These are phyloP conservation scores for Sarcophilus harrisii DNA, from an alignment of 2,797 vertebrate species.

Conservation along the genomic window DNA sequence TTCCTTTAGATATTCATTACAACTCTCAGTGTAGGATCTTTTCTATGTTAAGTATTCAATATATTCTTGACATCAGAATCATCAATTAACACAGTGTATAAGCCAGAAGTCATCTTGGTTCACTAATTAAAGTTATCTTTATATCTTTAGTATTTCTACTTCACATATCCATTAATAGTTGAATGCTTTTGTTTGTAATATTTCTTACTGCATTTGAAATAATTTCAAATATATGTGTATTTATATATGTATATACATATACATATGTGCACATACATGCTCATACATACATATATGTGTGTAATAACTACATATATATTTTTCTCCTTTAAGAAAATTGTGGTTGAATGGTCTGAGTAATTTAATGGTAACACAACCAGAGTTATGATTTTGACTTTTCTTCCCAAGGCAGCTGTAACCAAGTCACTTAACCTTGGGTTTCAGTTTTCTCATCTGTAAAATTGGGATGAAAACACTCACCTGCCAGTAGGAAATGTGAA, in stretches of 20 bases:
- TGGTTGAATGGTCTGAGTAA: constrained; percentile 39
- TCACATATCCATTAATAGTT: neutral
- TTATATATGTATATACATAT: no score
- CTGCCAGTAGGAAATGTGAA: constrained; percentile 49
- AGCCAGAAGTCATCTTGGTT: neutral
- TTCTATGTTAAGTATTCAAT: neutral
- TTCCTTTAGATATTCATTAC: neutral
- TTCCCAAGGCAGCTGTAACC: neutral
- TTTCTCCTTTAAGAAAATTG: neutral
- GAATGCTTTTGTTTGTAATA: neutral
- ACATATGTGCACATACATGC: neutral
- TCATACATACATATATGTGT: neutral
- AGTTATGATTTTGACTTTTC: constrained; percentile 34
- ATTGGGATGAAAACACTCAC: constrained; percentile 67
- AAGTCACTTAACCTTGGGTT: constrained; percentile 66
- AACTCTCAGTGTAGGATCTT: neutral
- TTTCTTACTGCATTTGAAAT: constrained; percentile 45
- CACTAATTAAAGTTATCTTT: neutral
- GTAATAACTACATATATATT: no score
- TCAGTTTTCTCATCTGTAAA: constrained; percentile 69
- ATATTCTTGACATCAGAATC: neutral
- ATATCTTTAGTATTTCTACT: neutral
- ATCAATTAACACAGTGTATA: neutral
- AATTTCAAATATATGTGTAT: constrained; percentile 27
- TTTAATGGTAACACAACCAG: constrained; percentile 26